A percentile compares a stretch with the other conserved stretches of the same genome.
Evolutionary conservation across 1,140 invertebrate genomes (phyloP).

Genomic region (Aphelenchoides besseyi): DNA sequence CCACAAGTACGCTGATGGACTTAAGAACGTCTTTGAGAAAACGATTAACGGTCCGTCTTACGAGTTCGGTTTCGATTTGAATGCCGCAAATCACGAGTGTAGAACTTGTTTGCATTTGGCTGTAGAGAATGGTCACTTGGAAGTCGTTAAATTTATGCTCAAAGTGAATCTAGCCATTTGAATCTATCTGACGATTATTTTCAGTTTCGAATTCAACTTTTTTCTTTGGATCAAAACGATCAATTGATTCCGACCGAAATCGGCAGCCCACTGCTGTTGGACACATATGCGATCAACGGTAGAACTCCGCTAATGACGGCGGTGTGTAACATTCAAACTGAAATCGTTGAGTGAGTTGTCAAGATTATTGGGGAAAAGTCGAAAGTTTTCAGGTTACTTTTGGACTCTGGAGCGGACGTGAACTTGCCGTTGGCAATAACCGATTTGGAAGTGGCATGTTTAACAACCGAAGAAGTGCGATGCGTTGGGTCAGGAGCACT

Average conservation of each 20-base stretch:
- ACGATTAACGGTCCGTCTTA: slow-evolving; percentile 72
- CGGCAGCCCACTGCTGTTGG: slow-evolving; percentile 46
- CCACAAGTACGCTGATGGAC: slow-evolving; percentile 69
- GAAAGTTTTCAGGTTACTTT: slow-evolving; percentile 70
- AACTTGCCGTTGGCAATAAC: slow-evolving; percentile 62
- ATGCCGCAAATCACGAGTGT: slow-evolving; percentile 80
- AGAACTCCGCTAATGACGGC: slow-evolving; percentile 42
- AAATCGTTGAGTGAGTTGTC: slow-evolving; percentile 53
- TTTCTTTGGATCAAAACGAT: neutral
- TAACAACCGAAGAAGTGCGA: slow-evolving; percentile 40
- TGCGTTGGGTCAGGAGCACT: slow-evolving; percentile 68
- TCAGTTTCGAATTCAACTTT: neutral
- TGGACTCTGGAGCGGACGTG: slow-evolving; percentile 70
- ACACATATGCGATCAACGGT: slow-evolving; percentile 34
- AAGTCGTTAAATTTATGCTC: slow-evolving; percentile 70
- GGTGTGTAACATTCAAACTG: slow-evolving; percentile 17
- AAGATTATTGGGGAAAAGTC: slow-evolving; percentile 72
- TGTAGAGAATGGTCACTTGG: slow-evolving; percentile 76
- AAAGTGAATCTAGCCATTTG: neutral
- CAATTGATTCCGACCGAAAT: slow-evolving; percentile 39
- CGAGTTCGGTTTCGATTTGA: slow-evolving; percentile 81
- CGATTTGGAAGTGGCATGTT: slow-evolving; percentile 42
- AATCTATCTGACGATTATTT: neutral
- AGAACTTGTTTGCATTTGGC: slow-evolving; percentile 84
- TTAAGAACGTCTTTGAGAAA: slow-evolving; percentile 80